Evolutionary conservation across 2,113 vertebrate species (phyloP).

Genomic region (Phaethon lepturus): DNA sequence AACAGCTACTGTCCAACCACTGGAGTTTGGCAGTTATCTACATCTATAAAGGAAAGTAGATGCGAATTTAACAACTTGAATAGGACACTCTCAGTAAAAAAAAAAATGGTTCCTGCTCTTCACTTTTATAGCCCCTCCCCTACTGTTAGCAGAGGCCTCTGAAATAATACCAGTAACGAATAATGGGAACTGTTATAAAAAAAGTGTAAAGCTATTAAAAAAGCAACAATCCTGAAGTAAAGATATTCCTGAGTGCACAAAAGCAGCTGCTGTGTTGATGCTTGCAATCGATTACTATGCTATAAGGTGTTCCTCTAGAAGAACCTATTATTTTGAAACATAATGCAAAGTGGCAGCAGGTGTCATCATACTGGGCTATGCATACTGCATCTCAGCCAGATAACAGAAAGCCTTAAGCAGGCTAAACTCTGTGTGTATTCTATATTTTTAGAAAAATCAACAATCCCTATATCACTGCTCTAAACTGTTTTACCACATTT

Average conservation of each 20-base stretch:
- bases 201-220: slow-evolving; percentile 42
- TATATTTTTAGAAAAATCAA: background rate
- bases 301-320: slow-evolving; percentile 48
- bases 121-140: slow-evolving; percentile 20
- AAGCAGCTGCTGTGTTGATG: slow-evolving; percentile 40
- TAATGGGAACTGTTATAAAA: slow-evolving; percentile 29
- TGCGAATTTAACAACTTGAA: background rate
- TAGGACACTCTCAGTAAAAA: background rate
- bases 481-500: slow-evolving; percentile 20
- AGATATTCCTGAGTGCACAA: slow-evolving; percentile 56
- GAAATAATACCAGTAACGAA: slow-evolving; percentile 22
- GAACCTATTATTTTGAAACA: slow-evolving; percentile 73
- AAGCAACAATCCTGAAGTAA: slow-evolving; percentile 51
- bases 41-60: background rate
- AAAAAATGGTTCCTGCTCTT: background rate
- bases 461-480: background rate
- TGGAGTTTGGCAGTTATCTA: background rate
- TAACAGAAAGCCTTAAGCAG: slow-evolving; percentile 33
- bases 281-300: slow-evolving; percentile 63
- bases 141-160: background rate
- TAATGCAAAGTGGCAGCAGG: slow-evolving; percentile 69
- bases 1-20: background rate
- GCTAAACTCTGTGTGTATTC: background rate
- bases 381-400: slow-evolving; percentile 8
- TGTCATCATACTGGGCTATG: background rate